Conservation (phyloP, 2,888 invertebrate species). For the Diplazon laetatorius region DNA sequence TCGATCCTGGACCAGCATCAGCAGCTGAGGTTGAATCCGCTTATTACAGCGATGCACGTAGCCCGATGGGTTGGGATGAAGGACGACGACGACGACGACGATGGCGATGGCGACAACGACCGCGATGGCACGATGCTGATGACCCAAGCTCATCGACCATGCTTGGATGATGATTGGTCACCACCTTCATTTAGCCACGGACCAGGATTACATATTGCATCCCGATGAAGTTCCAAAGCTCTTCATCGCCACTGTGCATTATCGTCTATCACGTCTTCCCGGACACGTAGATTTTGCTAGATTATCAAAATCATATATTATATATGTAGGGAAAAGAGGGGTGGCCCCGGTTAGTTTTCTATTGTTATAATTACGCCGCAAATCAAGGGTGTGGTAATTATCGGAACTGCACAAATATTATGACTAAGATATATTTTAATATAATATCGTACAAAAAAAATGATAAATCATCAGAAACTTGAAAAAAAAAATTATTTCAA, state of each 20-base stretch:
- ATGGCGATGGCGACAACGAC: constrained; percentile 34
- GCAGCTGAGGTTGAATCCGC: constrained; percentile 36
- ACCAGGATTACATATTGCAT: constrained; percentile 36
- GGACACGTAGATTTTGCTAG: too few relatives aligned
- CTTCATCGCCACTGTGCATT: constrained; percentile 29
- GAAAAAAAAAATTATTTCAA: too few relatives aligned
- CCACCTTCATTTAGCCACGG: constrained; percentile 42
- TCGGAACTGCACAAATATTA: too few relatives aligned
- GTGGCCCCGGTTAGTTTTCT: too few relatives aligned
- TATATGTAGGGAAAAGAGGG: too few relatives aligned
- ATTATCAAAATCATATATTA: too few relatives aligned
- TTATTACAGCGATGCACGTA: constrained; percentile 43
- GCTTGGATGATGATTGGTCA: constrained; percentile 56
- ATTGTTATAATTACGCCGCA: too few relatives aligned
- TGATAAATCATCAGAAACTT: too few relatives aligned
- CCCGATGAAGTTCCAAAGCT: constrained; percentile 35
- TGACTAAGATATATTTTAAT: too few relatives aligned
- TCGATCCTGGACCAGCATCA: neutral
- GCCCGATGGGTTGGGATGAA: constrained; percentile 21
- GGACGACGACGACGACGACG: constrained; percentile 2
- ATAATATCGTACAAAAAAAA: too few relatives aligned
- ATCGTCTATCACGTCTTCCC: neutral
- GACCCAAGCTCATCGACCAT: constrained; percentile 43
- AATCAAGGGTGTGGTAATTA: too few relatives aligned
- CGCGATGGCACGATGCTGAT: constrained; percentile 27